Evolutionary conservation across 2,113 vertebrate genomes (phyloP), one percentile per base, ranked within the genome.

Genomic region (Hippopotamus amphibius): DNA sequence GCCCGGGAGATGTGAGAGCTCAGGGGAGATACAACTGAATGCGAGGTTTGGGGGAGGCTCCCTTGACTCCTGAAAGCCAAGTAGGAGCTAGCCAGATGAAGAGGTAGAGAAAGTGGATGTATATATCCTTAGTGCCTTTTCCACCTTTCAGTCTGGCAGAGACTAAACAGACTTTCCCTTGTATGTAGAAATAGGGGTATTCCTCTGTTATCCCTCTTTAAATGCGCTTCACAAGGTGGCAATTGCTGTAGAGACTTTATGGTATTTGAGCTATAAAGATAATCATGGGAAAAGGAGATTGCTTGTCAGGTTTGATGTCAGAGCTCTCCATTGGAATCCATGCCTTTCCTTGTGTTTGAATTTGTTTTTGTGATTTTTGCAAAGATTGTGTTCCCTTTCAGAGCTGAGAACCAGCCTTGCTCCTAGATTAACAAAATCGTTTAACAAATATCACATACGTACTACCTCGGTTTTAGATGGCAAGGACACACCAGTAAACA

Each of bases 291-390:
- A 82, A 76, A 69, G 21, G 69, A 76, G 72, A 76, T 79, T 81
- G 46, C 41, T 46, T 63, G 11, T 55, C 24, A 68, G 48, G 14
- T 85, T 95, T 57, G 6, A 33, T 87, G 86, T 90, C 77, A 57
- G 69, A 37, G 43, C 28, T 48, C 21, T 61, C 63, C 7, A 19
- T 65, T 89, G 69, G 43, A 93, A 84, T 83, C 71, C 50, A 37
- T 43, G 17, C 41, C 65, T 92, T 82, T 86, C 9, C 53, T 82
- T 88, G 76, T 7, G 55, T 28, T 86, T 68, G 48, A 82, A n/a
- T 92, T 95, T 94, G n/a, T 88, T 88, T 88, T 59, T 17, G 15
- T 68, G 72, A 83, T 96, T 89, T 74, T 83, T 41, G 22, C 19
- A 87, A 95, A 85, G 94, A 81, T 46, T 28, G 12, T 14, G 2